phyloP scores from a whole-genome alignment of 92 coral and sea anemone species.

The Palythoa grandis region DNA sequence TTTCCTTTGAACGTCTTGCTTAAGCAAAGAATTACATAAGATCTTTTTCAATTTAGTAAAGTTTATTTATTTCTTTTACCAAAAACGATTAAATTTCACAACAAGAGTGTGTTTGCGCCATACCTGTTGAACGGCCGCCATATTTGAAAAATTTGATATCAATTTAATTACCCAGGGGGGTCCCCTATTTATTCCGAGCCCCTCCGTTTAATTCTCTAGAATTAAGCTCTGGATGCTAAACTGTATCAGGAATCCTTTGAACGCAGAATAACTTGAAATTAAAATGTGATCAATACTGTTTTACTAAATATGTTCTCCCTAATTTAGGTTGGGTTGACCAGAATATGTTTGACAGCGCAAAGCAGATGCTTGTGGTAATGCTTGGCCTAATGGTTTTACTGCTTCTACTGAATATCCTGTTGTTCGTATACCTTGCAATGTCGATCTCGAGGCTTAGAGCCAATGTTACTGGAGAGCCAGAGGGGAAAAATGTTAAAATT shows the following conservation, averaged over 20 bases:
- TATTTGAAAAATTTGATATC: no score
- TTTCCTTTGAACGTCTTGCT: no score
- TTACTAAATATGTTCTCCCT: not conserved
- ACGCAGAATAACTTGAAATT: not conserved
- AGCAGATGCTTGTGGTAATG: not conserved
- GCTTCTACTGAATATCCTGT: not conserved
- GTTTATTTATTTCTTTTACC: no score
- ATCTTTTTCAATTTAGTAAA: no score
- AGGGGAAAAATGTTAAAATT: not conserved
- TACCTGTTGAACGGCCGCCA: no score
- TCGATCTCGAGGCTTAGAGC: conserved; percentile 8
- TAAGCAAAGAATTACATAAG: no score
- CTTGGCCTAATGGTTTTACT: not conserved
- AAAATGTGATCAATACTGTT: not conserved
- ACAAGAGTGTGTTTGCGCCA: no score
- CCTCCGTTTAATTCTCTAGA: no score
- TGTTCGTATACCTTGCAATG: conserved; percentile 3
- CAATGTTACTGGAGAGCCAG: not conserved
- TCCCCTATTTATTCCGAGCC: no score
- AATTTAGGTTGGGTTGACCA: not conserved
- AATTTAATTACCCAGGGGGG: no score
- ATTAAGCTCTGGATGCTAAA: no score
- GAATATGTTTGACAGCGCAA: not conserved
- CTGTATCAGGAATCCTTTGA: not conserved
- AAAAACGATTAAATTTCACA: no score